These are phyloP conservation scores for cattle (Bos taurus) DNA, from an alignment of 2,113 vertebrate genomes.

Conservation along the genomic window ARS-UCD2.0 NC_037337.1:59342501-59343000, in stretches of 20 bases:
- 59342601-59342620: background rate
- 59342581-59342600: background rate
- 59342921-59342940: background rate
- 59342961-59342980: background rate
- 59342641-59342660: background rate
- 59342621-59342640: background rate
- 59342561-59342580: background rate
- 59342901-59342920: background rate
- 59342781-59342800: background rate
- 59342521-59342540: background rate
- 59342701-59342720: background rate
- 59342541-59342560: background rate
- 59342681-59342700: background rate
- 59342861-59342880: background rate
- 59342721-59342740: background rate
- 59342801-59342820: background rate
- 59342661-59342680: background rate
- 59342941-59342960: background rate
- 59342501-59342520: background rate
- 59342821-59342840: background rate
- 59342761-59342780: background rate
- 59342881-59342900: background rate
- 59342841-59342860: background rate
- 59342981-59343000: background rate
- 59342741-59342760: slow-evolving; percentile 8